A percentile compares a stretch with the other conserved stretches of the same genome.
Conservation (phyloP, 2,113 vertebrate genomes). For the Chaenocephalus aceratus region DNA sequence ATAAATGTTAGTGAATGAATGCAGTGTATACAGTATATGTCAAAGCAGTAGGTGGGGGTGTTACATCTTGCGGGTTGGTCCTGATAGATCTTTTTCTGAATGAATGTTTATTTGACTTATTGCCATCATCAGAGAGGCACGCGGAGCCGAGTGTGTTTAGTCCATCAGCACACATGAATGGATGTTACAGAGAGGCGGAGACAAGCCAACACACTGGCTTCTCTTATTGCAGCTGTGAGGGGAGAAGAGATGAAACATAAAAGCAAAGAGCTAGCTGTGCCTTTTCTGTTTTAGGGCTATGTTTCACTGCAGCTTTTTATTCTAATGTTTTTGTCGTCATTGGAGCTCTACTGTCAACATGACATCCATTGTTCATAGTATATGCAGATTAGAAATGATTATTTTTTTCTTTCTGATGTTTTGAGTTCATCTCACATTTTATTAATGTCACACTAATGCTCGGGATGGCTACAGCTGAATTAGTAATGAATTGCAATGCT, state of each 20-base stretch:
- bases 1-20: slow-evolving; percentile 33
- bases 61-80: slow-evolving; percentile 16
- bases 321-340: not conserved
- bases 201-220: slow-evolving; percentile 39
- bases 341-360: slow-evolving; percentile 1
- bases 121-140: not conserved
- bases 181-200: slow-evolving; percentile 30
- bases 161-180: slow-evolving; percentile 36
- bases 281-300: slow-evolving; percentile 19
- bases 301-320: slow-evolving; percentile 30
- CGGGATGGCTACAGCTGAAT: slow-evolving; percentile 77
- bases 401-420: slow-evolving; percentile 52
- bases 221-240: slow-evolving; percentile 33
- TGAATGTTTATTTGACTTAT: slow-evolving; percentile 59
- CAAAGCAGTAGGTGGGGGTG: slow-evolving; percentile 33
- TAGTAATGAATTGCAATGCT: slow-evolving; percentile 81
- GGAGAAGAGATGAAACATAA: slow-evolving; percentile 25
- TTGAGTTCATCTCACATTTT: slow-evolving; percentile 72
- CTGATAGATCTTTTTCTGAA: slow-evolving; percentile 47
- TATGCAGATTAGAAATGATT: slow-evolving; percentile 41
- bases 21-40: slow-evolving; percentile 31
- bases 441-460: slow-evolving; percentile 79
- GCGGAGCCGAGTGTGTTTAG: slow-evolving; percentile 30
- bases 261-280: slow-evolving; percentile 26
- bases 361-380: slow-evolving; percentile 39